Conservation (phyloP, 1,140 invertebrate species). For the Dolichoris vasculosae region DNA sequence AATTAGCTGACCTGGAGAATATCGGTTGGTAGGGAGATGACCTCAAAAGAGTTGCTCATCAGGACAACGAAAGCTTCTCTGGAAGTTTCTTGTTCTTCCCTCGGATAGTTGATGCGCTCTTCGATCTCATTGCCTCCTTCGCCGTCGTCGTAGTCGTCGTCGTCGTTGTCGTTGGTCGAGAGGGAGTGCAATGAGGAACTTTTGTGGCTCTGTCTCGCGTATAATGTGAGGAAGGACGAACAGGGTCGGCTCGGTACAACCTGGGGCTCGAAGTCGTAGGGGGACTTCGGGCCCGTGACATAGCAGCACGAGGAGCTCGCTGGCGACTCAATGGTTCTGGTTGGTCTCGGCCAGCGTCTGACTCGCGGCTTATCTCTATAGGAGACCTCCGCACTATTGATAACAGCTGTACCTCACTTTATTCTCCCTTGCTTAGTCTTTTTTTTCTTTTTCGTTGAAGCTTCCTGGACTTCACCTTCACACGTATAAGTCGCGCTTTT, state of each 20-base stretch:
- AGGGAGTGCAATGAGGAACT: background rate
- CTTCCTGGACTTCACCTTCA: too few relatives aligned
- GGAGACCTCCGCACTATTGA: background rate
- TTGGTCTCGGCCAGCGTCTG: background rate
- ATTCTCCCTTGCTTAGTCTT: background rate
- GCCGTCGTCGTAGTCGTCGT: background rate
- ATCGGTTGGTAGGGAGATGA: conserved; percentile 73
- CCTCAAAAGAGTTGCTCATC: conserved; percentile 74
- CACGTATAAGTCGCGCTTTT: too few relatives aligned
- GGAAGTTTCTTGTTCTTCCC: conserved; percentile 33
- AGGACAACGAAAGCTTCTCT: conserved; percentile 72
- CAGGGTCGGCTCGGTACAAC: conserved; percentile 50
- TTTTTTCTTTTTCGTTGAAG: too few relatives aligned
- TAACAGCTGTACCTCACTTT: background rate
- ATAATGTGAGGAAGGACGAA: conserved; percentile 2
- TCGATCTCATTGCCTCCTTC: background rate
- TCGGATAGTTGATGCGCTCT: conserved; percentile 24
- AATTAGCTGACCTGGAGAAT: conserved; percentile 69
- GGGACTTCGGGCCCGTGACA: conserved; percentile 67
- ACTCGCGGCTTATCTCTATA: background rate
- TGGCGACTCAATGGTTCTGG: conserved; percentile 71
- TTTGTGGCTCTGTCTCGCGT: background rate
- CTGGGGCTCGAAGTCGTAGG: background rate
- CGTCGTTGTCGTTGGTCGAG: background rate
- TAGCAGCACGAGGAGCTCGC: conserved; percentile 71